These are phyloP conservation scores for Clarias magur DNA, from an alignment of 2,113 vertebrate species.

Conservation along the genomic window DNA sequence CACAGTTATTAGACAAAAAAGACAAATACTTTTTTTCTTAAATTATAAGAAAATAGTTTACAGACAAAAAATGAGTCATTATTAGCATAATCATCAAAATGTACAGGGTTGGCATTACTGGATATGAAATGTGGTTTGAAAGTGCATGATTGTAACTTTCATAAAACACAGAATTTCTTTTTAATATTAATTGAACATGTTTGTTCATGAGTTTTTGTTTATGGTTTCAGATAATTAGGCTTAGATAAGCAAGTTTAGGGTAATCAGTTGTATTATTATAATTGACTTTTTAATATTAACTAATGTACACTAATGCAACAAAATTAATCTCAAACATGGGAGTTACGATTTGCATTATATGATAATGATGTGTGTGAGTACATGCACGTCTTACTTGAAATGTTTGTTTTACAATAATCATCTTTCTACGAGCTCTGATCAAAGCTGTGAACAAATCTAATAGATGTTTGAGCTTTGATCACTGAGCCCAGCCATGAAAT, in stretches of 20 bases:
- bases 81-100: slow-evolving; percentile 20
- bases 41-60: slow-evolving; percentile 35
- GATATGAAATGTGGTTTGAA: slow-evolving; percentile 9
- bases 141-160: slow-evolving; percentile 22
- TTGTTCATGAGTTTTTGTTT: neutral
- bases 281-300: neutral
- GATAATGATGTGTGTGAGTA: neutral
- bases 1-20: slow-evolving; percentile 43
- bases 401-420: neutral
- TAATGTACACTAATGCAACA: neutral
- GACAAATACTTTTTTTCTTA: slow-evolving; percentile 52
- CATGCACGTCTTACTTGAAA: slow-evolving; percentile 6
- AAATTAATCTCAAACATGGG: too few relatives aligned
- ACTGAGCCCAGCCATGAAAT: neutral
- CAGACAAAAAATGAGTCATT: slow-evolving; percentile 57
- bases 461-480: slow-evolving; percentile 16
- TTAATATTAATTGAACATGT: neutral
- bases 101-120: slow-evolving; percentile 22
- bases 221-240: neutral
- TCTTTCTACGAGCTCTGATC: slow-evolving; percentile 9
- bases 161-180: neutral
- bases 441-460: slow-evolving; percentile 22
- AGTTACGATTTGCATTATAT: neutral
- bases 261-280: neutral
- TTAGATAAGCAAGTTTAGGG: neutral